Evolutionary conservation across 2,113 vertebrate species (phyloP).

Genomic region (Hypanus sabinus): DNA sequence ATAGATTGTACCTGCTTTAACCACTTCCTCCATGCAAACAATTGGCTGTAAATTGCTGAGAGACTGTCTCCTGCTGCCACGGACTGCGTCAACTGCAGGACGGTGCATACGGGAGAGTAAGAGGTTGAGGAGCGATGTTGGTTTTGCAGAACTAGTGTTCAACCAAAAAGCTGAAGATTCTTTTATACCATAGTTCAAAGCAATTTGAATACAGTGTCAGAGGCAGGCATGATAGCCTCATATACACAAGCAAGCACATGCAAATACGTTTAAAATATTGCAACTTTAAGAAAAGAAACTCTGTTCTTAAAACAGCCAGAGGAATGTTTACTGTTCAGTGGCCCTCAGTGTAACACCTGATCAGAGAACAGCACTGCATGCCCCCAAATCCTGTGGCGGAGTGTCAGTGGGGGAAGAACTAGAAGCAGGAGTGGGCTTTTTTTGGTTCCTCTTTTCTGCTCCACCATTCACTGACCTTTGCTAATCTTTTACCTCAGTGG

Average conservation of each 20-base stretch:
- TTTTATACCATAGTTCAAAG: not conserved
- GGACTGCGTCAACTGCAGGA: not conserved
- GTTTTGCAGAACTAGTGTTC: not conserved
- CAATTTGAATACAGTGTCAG: not conserved
- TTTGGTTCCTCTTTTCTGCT: too few relatives aligned
- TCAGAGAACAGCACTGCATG: not conserved
- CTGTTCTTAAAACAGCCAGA: not conserved
- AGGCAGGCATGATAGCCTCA: not conserved
- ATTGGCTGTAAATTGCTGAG: not conserved
- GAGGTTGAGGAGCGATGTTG: not conserved
- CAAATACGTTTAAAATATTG: too few relatives aligned
- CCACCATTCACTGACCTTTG: too few relatives aligned
- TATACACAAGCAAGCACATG: not conserved
- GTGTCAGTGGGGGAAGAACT: not conserved
- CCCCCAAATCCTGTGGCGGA: not conserved
- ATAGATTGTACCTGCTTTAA: too few relatives aligned
- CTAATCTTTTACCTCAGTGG: too few relatives aligned
- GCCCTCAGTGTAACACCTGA: not conserved
- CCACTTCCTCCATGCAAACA: too few relatives aligned
- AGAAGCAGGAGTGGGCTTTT: too few relatives aligned
- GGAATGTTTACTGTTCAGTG: not conserved
- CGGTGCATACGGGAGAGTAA: not conserved
- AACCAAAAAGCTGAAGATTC: not conserved
- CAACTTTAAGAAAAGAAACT: too few relatives aligned
- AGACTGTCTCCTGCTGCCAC: not conserved